A percentile compares a stretch with the other conserved stretches of the same genome.
phyloP scores from a whole-genome alignment of 2,113 vertebrate species.

The Cyrtonyx montezumae region DNA sequence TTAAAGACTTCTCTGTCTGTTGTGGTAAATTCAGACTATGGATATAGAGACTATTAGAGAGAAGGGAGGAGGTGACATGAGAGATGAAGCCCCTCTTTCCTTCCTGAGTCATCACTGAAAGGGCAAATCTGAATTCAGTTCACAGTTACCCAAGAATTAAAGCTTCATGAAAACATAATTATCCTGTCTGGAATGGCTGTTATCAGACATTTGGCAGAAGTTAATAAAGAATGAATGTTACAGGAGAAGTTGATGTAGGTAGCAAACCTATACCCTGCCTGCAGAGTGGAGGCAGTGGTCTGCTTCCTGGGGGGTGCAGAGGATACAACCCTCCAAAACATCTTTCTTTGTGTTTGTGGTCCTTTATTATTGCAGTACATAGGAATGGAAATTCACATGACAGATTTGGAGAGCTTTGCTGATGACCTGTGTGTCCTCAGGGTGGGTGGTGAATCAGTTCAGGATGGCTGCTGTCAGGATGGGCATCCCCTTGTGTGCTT shows the following conservation, averaged over 20 bases:
- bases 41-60: background rate
- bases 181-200: background rate
- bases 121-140: background rate
- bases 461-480: background rate
- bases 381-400: background rate
- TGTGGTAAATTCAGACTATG: background rate
- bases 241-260: rapidly evolving
- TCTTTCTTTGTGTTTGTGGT: background rate
- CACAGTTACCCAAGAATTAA: background rate
- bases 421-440: background rate
- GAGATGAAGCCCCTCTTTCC: background rate
- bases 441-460: background rate
- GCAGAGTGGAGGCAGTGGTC: background rate
- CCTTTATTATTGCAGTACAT: background rate
- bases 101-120: background rate
- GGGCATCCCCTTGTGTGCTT: background rate
- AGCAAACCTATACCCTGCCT: background rate
- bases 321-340: background rate
- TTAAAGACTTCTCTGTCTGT: background rate
- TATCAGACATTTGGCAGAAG: background rate
- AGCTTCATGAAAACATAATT: background rate
- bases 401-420: background rate
- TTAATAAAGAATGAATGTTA: background rate
- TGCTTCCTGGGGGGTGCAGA: background rate
- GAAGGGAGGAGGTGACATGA: background rate